These are phyloP conservation scores for Heliconius melpomene DNA, from an alignment of 1,140 invertebrate species.

Conservation along the genomic window DNA sequence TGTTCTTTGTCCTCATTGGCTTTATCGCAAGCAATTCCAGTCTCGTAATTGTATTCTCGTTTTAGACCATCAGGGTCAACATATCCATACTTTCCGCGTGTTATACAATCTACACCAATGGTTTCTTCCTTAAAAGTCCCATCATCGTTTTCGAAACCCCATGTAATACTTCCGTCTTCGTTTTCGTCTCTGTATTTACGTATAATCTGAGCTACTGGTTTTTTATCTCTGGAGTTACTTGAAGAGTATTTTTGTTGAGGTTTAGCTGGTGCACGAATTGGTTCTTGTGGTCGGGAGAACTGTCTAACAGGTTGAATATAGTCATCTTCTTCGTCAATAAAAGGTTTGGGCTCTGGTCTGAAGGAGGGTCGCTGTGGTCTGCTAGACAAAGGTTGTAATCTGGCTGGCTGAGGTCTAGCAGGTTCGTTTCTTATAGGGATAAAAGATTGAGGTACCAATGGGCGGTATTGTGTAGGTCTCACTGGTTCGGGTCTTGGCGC, in stretches of 20 bases:
- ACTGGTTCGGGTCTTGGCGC: constrained; percentile 64
- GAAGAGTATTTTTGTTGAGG: constrained; percentile 68
- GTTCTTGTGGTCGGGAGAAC: constrained; percentile 71
- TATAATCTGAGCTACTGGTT: constrained; percentile 87
- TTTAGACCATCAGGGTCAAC: constrained; percentile 89
- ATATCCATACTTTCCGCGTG: constrained; percentile 91
- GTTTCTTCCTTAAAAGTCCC: constrained; percentile 90
- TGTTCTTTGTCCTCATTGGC: constrained; percentile 82
- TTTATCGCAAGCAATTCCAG: constrained; percentile 86
- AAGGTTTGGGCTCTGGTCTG: constrained; percentile 73
- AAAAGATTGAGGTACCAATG: constrained; percentile 65
- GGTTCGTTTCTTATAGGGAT: constrained; percentile 64
- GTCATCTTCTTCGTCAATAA: constrained; percentile 68
- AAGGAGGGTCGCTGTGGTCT: constrained; percentile 77
- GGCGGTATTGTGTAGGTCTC: constrained; percentile 69
- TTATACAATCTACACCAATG: constrained; percentile 90
- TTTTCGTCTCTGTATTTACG: constrained; percentile 90
- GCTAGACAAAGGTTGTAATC: constrained; percentile 74
- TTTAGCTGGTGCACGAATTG: constrained; percentile 72
- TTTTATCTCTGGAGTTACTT: constrained; percentile 78
- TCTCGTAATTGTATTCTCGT: constrained; percentile 87
- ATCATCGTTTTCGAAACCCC: constrained; percentile 93
- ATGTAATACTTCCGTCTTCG: constrained; percentile 90
- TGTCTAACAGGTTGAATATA: constrained; percentile 74
- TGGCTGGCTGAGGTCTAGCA: constrained; percentile 65